phyloP scores from a whole-genome alignment of 2,888 invertebrate species.

The Hymenopus coronatus region DNA sequence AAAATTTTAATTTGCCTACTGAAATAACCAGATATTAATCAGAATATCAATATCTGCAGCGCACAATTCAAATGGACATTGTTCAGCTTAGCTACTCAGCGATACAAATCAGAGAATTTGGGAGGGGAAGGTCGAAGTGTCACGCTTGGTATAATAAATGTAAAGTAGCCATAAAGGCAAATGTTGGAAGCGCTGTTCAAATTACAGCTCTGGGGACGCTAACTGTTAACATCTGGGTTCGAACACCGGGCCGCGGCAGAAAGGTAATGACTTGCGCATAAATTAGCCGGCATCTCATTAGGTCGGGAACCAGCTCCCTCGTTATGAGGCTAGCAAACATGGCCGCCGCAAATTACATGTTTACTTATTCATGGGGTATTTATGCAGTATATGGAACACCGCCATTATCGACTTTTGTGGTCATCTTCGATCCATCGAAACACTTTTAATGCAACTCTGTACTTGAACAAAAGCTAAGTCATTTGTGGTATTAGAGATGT shows the following conservation, averaged over 20 bases:
- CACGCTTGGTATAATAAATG: not conserved
- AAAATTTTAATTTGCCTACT: no score
- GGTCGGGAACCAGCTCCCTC: not conserved
- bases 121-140: not conserved
- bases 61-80: not conserved
- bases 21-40: not conserved
- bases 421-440: not conserved
- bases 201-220: not conserved
- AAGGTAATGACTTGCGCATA: not conserved
- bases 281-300: not conserved
- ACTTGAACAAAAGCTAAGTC: not conserved
- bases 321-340: not conserved
- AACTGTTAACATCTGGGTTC: not conserved
- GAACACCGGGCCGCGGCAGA: not conserved
- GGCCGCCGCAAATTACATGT: not conserved
- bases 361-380: not conserved
- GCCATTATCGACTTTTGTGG: not conserved
- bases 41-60: not conserved
- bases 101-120: not conserved
- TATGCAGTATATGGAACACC: not conserved
- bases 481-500: not conserved
- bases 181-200: not conserved
- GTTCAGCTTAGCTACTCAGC: not conserved
- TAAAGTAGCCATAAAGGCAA: not conserved
- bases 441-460: not conserved